Percentiles rank a stretch among this genome's conserved stretches.
phyloP scores from a whole-genome alignment of 2,888 invertebrate genomes.

The Aphrophora alni region DNA sequence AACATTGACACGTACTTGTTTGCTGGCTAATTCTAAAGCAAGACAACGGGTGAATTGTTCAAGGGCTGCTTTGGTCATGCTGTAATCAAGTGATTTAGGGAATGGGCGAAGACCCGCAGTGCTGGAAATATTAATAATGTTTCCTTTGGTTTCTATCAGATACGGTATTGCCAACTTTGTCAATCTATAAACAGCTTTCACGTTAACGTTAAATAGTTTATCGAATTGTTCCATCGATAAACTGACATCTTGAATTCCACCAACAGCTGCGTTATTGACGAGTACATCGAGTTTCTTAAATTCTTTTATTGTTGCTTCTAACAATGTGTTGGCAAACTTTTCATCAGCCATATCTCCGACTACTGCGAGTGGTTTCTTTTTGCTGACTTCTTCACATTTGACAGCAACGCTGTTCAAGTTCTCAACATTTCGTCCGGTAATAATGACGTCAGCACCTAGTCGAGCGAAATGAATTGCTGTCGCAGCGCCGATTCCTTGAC shows the following conservation, averaged over 20 bases:
- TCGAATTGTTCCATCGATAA: slow-evolving; percentile 89
- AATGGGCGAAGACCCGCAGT: slow-evolving; percentile 92
- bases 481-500: slow-evolving; percentile 85
- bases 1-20: slow-evolving; percentile 86
- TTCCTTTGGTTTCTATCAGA: slow-evolving; percentile 82
- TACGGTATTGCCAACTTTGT: slow-evolving; percentile 90
- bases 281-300: slow-evolving; percentile 81
- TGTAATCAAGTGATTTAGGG: slow-evolving; percentile 88
- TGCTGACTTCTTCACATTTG: slow-evolving; percentile 59
- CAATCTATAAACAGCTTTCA: slow-evolving; percentile 80
- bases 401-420: slow-evolving; percentile 69
- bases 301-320: slow-evolving; percentile 74
- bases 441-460: slow-evolving; percentile 75
- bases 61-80: slow-evolving; percentile 90
- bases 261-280: slow-evolving; percentile 88
- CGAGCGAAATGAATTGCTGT: slow-evolving; percentile 78
- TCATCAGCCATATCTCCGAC: slow-evolving; percentile 78
- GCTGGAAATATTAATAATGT: slow-evolving; percentile 94
- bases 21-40: slow-evolving; percentile 83
- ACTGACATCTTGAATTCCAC: slow-evolving; percentile 84
- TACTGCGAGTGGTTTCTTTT: slow-evolving; percentile 64
- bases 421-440: slow-evolving; percentile 72
- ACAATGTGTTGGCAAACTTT: slow-evolving; percentile 72
- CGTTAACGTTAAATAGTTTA: slow-evolving; percentile 86
- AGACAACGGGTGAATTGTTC: slow-evolving; percentile 95